Evolutionary conservation across 2,113 vertebrate species (phyloP), one percentile per base, ranked within the genome.

Genomic region (Dolichallabes microphthalmus): DNA sequence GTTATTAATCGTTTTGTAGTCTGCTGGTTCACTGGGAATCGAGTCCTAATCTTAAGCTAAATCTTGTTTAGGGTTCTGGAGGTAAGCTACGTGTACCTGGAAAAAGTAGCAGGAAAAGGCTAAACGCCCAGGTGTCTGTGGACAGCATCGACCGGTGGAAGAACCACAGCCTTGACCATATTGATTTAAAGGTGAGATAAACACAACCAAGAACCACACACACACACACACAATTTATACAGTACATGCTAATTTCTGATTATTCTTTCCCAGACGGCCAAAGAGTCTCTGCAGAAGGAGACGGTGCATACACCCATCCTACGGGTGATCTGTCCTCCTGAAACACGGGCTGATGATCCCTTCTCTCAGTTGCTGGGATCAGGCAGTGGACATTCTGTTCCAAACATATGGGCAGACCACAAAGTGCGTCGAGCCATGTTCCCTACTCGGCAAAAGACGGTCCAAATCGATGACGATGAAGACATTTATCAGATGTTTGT

Each of bases 401-500:
- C 95, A 84, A 97, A 96, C 91, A 97, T 98, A 90, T 99, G 98
- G 97, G 96, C 96, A 0, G 97, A 98, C 87, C 97, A 97, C 82
- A 96, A 96, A 81, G 96, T 97, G 86, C 93, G 97, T 39, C 95
- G 97, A 85, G 96, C 96, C 64, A 93, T 98, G 93, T 98, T 99
- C 87, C 97, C 98, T 69, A 95, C 95, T 78, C 96, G 94, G 66
- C 95, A 94, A 63, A 92, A 95, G 45, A 94, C 96, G 5, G 94
- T 95, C 53, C 96, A 97, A 86, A 94, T 96, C 0, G 95, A 97
- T 0, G 97, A 98, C 0, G 97, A 98, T 0, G 97, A 98, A 68
- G 97, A 98, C 0, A 97, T 99, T 86, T 99, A 98, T 89, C 98
- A 98, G 89, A 97, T 97, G 97, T 98, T 99, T 87, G 89, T 98